Percentiles rank a stretch among this genome's conserved stretches.
These are phyloP conservation scores for Carassius gibelio DNA, from an alignment of 2,113 vertebrate genomes.

Conservation along the genomic window DNA sequence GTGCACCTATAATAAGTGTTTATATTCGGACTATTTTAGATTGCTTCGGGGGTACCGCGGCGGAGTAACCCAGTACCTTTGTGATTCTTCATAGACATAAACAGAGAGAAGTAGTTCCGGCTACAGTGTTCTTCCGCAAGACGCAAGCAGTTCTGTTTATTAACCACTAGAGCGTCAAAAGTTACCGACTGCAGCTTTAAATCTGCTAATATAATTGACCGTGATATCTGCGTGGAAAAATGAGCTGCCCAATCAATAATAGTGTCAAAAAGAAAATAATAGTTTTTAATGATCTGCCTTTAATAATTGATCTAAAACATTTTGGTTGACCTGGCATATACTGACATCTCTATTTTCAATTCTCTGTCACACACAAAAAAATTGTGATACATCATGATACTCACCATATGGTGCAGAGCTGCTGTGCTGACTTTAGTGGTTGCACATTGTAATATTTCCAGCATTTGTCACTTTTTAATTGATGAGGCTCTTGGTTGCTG, in stretches of 20 bases:
- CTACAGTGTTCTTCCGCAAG: too few relatives aligned
- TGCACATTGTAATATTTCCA: neutral
- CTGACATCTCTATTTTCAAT: neutral
- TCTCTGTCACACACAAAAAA: neutral
- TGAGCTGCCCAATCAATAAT: neutral
- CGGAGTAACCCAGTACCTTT: too few relatives aligned
- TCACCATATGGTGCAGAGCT: conserved; percentile 7
- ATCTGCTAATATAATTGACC: neutral
- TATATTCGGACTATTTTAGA: too few relatives aligned
- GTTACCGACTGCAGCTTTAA: neutral
- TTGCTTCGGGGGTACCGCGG: too few relatives aligned
- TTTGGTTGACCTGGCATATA: neutral
- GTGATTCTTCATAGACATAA: too few relatives aligned
- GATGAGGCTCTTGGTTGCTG: neutral
- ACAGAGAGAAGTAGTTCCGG: too few relatives aligned
- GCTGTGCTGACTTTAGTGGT: neutral
- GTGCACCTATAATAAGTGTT: too few relatives aligned
- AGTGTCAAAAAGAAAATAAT: neutral
- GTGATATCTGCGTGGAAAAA: neutral
- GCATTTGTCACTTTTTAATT: conserved; percentile 2
- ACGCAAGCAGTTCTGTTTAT: too few relatives aligned
- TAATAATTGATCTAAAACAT: neutral
- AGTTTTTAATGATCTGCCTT: neutral
- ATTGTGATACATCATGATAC: neutral
- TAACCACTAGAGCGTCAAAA: too few relatives aligned